Evolutionary conservation across 2,797 vertebrate species (phyloP), one percentile per base, ranked within the genome.

Genomic region (Poecile montanus): DNA sequence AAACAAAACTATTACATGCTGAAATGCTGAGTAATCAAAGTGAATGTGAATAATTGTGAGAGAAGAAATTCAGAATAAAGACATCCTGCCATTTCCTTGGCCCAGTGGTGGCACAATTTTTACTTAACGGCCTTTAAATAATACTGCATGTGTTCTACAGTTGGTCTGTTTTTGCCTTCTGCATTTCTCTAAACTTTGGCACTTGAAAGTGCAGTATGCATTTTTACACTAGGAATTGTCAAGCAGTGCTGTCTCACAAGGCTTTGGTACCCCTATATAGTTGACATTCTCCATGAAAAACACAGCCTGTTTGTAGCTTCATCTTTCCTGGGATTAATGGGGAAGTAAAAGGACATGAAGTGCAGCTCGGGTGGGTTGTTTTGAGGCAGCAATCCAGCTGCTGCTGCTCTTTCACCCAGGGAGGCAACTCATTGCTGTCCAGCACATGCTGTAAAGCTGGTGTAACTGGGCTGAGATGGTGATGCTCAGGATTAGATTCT

Each of bases 391-490:
- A 86, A 1, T 11, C 13, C 11, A 47, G 18, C 34, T 86, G 8
- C 53, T 91, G 61, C 36, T 6, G 1, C 48, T 83, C 21, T 48
- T 65, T 70, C 45, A 77, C 26, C 13, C 1, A 5, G 61, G 27
- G 21, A 25, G 13, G 11, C 32, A 45, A 11, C 13, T 51, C 7
- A 2, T 6, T 65, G 47, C 42, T 48, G 29, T 53, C 27, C 56
- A 54, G 32, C 42, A 26, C 7, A 2, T 0, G 0, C 8, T 40
- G 50, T 60, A 36, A 68, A 53, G 26, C 12, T 40, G 11, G 2
- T 16, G 13, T 51, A 40, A 32, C 9, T 73, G 36, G 20, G 27
- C 10, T 34, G 27, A 40, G 42, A 25, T 22, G 42, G 27, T 72
- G 47, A 10, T 74, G 32, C 25, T 70, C 9, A 26, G 44, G 17